These are phyloP conservation scores for Clarias platycephalus DNA, from an alignment of 2,797 vertebrate genomes.

Conservation along the genomic window DNA sequence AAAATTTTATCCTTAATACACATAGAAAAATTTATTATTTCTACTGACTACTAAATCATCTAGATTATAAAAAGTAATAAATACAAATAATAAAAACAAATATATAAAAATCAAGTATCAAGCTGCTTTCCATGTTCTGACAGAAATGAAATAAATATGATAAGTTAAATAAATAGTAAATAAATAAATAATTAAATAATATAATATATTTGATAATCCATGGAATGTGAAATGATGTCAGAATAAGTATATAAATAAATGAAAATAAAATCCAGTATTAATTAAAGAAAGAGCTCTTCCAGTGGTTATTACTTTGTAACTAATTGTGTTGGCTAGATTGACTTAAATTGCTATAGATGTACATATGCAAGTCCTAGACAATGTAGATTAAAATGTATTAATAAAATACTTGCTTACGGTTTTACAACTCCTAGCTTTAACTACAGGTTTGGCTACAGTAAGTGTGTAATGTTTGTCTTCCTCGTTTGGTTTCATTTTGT, in stretches of 20 bases:
- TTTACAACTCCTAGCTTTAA: not conserved
- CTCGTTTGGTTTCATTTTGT: not conserved
- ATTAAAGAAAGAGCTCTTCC: not conserved
- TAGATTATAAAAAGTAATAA: not conserved
- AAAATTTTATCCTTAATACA: not conserved
- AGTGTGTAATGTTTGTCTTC: not conserved
- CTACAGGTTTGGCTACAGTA: too few relatives aligned
- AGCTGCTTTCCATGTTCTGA: not conserved
- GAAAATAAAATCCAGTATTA: not conserved
- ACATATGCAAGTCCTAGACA: not conserved
- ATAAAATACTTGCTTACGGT: not conserved
- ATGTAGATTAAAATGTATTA: not conserved
- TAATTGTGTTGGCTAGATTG: not conserved
- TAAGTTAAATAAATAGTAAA: not conserved
- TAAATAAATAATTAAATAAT: slow-evolving; percentile 14
- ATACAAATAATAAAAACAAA: slow-evolving; percentile 29
- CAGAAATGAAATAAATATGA: not conserved
- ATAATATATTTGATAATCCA: not conserved
- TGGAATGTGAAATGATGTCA: not conserved
- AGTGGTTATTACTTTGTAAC: not conserved
- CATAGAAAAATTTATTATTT: not conserved
- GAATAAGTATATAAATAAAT: not conserved
- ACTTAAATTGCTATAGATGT: not conserved
- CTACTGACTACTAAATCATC: not conserved
- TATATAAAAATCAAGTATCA: not conserved